These are phyloP conservation scores for Xenopus petersii DNA, from an alignment of 2,797 vertebrate genomes.

Conservation along the genomic window DNA sequence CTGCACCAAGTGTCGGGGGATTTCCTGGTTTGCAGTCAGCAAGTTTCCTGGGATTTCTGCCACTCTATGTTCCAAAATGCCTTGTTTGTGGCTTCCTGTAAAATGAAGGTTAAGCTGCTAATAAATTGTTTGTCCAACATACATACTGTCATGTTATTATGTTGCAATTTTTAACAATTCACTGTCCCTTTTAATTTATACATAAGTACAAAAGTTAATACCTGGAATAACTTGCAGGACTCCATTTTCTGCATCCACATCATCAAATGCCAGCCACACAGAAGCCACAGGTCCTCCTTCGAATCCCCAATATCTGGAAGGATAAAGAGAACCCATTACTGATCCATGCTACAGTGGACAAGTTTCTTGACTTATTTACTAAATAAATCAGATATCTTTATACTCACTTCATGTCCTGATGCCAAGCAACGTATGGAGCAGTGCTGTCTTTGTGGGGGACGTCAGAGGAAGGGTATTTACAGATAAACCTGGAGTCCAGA, in stretches of 20 bases:
- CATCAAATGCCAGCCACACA: constrained; percentile 74
- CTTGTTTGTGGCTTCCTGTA: constrained; percentile 67
- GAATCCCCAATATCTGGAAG: constrained; percentile 74
- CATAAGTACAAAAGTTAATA: constrained; percentile 30
- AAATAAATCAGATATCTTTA: too few species aligned
- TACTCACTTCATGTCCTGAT: constrained; percentile 76
- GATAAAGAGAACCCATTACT: background rate
- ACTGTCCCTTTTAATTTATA: too few species aligned
- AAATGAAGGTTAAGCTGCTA: background rate
- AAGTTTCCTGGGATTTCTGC: constrained; percentile 67
- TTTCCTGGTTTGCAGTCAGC: constrained; percentile 77
- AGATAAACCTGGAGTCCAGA: constrained; percentile 78
- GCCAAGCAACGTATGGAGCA: constrained; percentile 75
- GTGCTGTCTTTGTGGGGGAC: constrained; percentile 34
- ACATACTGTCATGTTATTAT: too few species aligned
- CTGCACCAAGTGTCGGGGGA: constrained; percentile 68
- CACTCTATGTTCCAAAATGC: constrained; percentile 65
- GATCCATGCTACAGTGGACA: background rate
- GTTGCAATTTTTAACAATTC: too few species aligned
- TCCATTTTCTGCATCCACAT: constrained; percentile 70
- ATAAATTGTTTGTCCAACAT: too few species aligned
- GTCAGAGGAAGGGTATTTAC: constrained; percentile 67
- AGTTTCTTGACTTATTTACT: too few species aligned
- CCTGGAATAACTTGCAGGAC: constrained; percentile 76
- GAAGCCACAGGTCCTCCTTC: constrained; percentile 72